Evolutionary conservation across 2,113 vertebrate species (phyloP).

Genomic region (Pholis gunnellus): DNA sequence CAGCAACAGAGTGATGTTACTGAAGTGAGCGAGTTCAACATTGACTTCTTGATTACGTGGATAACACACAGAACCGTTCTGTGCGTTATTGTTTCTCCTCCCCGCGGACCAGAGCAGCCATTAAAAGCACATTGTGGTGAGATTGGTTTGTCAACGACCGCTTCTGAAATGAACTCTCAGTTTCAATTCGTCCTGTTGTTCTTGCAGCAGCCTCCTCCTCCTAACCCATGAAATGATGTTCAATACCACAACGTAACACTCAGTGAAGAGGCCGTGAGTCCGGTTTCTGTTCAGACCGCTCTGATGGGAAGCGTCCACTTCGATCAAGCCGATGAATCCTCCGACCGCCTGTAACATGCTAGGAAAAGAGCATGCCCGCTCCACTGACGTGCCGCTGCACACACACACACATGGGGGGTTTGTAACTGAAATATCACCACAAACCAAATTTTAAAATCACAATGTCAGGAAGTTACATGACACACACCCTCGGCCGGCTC

Average conservation of each 20-base stretch:
- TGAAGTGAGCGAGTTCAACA: no score
- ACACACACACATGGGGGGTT: slow-evolving; percentile 21
- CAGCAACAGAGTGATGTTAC: no score
- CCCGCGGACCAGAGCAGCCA: not conserved
- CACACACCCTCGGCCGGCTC: slow-evolving; percentile 10
- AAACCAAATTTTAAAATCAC: slow-evolving; percentile 32
- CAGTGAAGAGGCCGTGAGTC: not conserved
- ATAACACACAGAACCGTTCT: no score
- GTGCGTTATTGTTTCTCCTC: no score
- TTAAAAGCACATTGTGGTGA: not conserved
- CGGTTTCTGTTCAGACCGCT: no score
- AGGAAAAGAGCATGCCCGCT: not conserved
- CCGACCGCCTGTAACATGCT: not conserved
- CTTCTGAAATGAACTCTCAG: not conserved
- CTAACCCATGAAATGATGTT: not conserved
- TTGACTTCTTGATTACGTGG: no score
- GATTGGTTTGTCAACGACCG: not conserved
- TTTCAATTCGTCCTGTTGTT: not conserved
- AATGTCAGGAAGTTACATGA: slow-evolving; percentile 45
- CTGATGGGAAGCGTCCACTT: not conserved
- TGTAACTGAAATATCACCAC: slow-evolving; percentile 27
- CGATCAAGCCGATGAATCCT: not conserved
- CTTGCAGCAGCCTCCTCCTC: no score
- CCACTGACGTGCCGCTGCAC: not conserved
- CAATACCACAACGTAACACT: no score